These are phyloP conservation scores for Reticulitermes lucifugus DNA, from an alignment of 2,888 invertebrate species.

Conservation along the genomic window DNA sequence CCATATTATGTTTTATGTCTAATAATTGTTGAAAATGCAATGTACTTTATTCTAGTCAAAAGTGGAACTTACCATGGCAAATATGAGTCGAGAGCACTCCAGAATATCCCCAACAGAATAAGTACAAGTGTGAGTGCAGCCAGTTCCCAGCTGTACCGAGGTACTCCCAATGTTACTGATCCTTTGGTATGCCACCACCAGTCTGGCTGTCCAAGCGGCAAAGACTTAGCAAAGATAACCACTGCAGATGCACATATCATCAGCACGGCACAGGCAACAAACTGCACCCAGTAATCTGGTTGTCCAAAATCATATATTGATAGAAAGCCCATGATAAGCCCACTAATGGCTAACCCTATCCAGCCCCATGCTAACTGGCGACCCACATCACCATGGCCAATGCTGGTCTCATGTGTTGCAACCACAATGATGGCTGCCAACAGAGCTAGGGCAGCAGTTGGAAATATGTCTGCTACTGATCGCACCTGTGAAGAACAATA, in stretches of 20 bases:
- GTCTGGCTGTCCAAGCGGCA: conserved; percentile 71
- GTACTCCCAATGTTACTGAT: background rate
- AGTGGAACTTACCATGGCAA: conserved; percentile 74
- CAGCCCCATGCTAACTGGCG: conserved; percentile 82
- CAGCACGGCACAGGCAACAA: conserved; percentile 67
- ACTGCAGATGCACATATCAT: conserved; percentile 75
- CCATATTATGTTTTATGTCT: too few species aligned
- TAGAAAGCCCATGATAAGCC: conserved; percentile 68
- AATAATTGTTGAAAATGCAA: too few species aligned
- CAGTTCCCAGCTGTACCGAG: conserved; percentile 72
- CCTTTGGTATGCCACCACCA: conserved; percentile 85
- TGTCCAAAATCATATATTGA: conserved; percentile 30
- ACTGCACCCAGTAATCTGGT: conserved; percentile 68
- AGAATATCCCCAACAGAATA: conserved; percentile 78
- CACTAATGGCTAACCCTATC: conserved; percentile 77
- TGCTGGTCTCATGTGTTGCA: conserved; percentile 83
- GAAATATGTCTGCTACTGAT: conserved; percentile 80
- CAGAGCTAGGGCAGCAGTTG: conserved; percentile 77
- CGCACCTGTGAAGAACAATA: conserved; percentile 58
- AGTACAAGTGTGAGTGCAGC: conserved; percentile 77
- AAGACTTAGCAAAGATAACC: conserved; percentile 67
- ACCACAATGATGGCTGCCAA: conserved; percentile 83
- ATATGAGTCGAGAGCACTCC: conserved; percentile 84
- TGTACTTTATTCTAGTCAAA: background rate
- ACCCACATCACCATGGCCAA: conserved; percentile 83